phyloP scores from a whole-genome alignment of 2,113 vertebrate species.

The Chinchilla lanigera region DNA sequence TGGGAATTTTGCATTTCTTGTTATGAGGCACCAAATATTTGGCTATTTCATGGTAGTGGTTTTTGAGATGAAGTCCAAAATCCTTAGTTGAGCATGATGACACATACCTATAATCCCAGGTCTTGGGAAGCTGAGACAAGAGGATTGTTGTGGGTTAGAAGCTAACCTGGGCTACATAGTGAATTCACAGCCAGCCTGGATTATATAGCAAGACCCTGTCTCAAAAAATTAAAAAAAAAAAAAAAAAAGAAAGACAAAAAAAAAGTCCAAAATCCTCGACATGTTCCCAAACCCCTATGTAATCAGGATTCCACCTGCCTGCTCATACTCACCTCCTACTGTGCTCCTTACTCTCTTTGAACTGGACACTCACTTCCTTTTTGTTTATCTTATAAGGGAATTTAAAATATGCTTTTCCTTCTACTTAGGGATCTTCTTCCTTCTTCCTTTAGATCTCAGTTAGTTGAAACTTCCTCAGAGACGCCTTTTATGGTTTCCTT shows the following conservation, averaged over 20 bases:
- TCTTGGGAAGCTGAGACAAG: neutral
- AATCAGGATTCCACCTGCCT: neutral
- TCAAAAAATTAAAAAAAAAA: neutral
- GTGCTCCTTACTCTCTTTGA: neutral
- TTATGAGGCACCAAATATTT: neutral
- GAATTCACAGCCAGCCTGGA: neutral
- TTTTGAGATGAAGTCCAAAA: neutral
- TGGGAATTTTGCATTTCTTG: neutral
- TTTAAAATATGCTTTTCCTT: constrained; percentile 3
- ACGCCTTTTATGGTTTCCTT: constrained; percentile 4
- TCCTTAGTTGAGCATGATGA: neutral
- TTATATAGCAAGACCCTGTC: neutral
- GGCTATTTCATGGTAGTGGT: neutral
- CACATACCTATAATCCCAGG: neutral
- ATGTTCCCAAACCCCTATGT: neutral
- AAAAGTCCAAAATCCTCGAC: neutral
- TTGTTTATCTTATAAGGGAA: neutral
- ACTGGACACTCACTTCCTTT: neutral
- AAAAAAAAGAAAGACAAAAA: neutral
- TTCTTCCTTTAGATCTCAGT: constrained; percentile 19
- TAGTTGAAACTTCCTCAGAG: constrained; percentile 14
- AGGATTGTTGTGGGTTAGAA: neutral
- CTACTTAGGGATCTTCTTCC: neutral
- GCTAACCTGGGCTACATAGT: neutral
- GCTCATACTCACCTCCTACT: neutral